phyloP scores from a whole-genome alignment of 1,140 invertebrate genomes.

The Philopotamus ludificatus region DNA sequence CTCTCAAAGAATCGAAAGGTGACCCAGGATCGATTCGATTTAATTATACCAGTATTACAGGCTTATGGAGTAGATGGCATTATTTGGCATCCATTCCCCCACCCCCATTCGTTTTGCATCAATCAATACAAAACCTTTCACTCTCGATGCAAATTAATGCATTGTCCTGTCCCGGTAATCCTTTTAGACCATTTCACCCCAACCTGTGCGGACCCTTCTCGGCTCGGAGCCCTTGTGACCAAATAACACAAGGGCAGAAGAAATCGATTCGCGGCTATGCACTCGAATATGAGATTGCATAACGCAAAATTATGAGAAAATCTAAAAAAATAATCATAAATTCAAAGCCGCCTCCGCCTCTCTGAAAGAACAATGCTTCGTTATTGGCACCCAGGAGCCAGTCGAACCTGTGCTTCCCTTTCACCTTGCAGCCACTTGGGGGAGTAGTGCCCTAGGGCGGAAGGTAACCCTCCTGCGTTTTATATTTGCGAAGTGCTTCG shows the following conservation, averaged over 20 bases:
- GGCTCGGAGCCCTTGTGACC: slow-evolving; percentile 21
- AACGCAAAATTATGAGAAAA: background rate
- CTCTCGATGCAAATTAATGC: slow-evolving; percentile 43
- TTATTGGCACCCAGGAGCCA: slow-evolving; percentile 28
- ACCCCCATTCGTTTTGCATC: slow-evolving; percentile 28
- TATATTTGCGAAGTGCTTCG: slow-evolving; percentile 16
- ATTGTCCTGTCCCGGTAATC: slow-evolving; percentile 42
- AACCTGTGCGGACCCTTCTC: slow-evolving; percentile 17
- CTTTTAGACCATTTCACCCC: slow-evolving; percentile 40
- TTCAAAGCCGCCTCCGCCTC: too few species aligned
- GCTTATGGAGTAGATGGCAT: too few species aligned
- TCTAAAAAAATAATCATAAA: too few species aligned
- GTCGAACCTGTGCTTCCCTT: slow-evolving; percentile 37
- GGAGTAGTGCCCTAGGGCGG: slow-evolving; percentile 23
- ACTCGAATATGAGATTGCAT: too few species aligned
- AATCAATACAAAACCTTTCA: slow-evolving; percentile 40
- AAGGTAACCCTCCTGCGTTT: slow-evolving; percentile 31
- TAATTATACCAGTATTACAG: too few species aligned
- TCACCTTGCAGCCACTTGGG: slow-evolving; percentile 25
- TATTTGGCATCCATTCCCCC: too few species aligned
- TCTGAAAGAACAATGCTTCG: too few species aligned
- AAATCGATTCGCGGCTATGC: slow-evolving; percentile 12
- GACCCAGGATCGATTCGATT: background rate
- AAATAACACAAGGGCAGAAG: slow-evolving; percentile 26
- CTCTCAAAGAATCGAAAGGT: slow-evolving; percentile 21